Evolutionary conservation across 1,140 invertebrate species (phyloP).

Genomic region (Charaxes varanes): DNA sequence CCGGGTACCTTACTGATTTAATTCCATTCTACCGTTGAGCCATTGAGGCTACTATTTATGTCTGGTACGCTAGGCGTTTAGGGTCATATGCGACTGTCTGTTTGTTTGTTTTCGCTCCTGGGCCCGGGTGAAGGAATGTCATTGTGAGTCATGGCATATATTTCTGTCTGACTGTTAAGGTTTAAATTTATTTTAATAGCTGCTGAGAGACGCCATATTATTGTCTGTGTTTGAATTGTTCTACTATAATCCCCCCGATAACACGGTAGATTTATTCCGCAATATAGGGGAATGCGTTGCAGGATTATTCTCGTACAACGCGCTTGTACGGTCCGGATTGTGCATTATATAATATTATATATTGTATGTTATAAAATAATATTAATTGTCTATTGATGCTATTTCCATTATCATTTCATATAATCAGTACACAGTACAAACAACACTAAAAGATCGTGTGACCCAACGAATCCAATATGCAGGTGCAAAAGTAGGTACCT

Average conservation of each 20-base stretch:
- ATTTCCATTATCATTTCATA: not conserved
- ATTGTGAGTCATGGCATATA: constrained; percentile 25
- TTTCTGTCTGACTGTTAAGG: constrained; percentile 15
- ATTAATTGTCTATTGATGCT: not conserved
- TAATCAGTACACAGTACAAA: too few relatives aligned
- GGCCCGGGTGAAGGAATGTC: constrained; percentile 28
- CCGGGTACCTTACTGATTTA: too few relatives aligned
- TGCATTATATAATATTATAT: too few relatives aligned
- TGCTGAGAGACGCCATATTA: constrained; percentile 7
- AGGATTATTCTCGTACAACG: too few relatives aligned
- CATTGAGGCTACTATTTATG: constrained; percentile 68
- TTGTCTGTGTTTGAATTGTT: constrained; percentile 5
- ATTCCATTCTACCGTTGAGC: too few relatives aligned
- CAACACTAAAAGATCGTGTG: too few relatives aligned
- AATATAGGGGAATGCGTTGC: not conserved
- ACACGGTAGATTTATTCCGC: not conserved
- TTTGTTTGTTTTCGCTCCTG: constrained; percentile 38
- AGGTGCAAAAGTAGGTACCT: constrained; percentile 40
- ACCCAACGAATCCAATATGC: constrained; percentile 54
- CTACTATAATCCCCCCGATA: too few relatives aligned
- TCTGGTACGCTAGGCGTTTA: constrained; percentile 51
- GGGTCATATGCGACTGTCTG: constrained; percentile 61
- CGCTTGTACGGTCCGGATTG: too few relatives aligned
- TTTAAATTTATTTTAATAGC: constrained; percentile 24
- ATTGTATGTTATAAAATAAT: too few relatives aligned